phyloP scores from a whole-genome alignment of 2,113 vertebrate species.

The Plotosus lineatus region DNA sequence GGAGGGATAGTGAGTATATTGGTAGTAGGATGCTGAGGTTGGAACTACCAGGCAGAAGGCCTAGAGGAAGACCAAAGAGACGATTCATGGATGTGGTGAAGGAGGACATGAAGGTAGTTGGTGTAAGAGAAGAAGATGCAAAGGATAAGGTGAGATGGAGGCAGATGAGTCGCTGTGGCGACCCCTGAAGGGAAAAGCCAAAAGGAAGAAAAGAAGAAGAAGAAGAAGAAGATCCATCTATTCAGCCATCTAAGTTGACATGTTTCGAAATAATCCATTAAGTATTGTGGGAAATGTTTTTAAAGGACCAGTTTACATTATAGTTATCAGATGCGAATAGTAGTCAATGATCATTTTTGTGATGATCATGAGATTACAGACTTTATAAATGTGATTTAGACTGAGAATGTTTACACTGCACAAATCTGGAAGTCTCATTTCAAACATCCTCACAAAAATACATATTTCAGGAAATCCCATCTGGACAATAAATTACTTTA shows the following conservation, averaged over 20 bases:
- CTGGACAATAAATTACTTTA: background rate
- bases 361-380: background rate
- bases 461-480: background rate
- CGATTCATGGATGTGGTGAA: no score
- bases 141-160: no score
- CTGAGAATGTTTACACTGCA: background rate
- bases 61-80: no score
- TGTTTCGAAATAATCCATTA: background rate
- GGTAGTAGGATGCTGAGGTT: no score
- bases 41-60: no score
- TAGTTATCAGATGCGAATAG: background rate
- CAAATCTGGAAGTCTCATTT: background rate
- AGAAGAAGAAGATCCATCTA: no score
- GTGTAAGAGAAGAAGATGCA: no score
- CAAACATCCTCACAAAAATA: background rate
- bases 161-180: no score
- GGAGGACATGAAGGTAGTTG: no score
- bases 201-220: no score
- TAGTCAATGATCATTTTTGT: background rate
- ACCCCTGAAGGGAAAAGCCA: no score
- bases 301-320: background rate
- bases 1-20: no score
- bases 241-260: background rate
- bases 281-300: background rate
- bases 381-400: background rate